A percentile compares a stretch with the other conserved stretches of the same genome.
Conservation (phyloP, 2,888 invertebrate genomes). For the Myopa tessellatipennis region DNA sequence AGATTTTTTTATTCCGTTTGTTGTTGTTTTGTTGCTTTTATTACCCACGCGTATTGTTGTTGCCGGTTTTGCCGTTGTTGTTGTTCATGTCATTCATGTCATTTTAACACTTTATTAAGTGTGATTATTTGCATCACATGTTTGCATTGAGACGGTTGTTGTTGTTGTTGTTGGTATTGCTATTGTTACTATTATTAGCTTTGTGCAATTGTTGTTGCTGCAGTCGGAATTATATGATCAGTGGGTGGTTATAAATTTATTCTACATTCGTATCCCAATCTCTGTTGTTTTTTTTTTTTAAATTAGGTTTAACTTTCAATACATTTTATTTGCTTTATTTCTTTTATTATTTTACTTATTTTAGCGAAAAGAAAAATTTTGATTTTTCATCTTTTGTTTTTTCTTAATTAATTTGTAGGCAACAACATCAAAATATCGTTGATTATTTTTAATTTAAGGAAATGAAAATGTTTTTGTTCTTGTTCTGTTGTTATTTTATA, state of each 20-base stretch:
- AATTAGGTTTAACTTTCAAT: background rate
- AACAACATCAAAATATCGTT: background rate
- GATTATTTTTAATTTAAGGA: background rate
- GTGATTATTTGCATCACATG: background rate
- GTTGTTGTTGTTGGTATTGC: background rate
- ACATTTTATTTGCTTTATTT: background rate
- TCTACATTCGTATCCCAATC: background rate
- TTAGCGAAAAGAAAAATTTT: background rate
- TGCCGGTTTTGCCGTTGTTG: background rate
- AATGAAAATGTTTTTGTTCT: background rate
- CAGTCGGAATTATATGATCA: background rate
- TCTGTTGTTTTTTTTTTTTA: background rate
- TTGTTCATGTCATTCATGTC: background rate
- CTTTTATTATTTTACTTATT: too few relatives aligned
- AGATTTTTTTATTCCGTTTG: too few relatives aligned
- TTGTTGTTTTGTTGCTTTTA: background rate
- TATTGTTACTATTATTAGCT: too few relatives aligned
- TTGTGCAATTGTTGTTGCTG: background rate
- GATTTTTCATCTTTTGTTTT: background rate
- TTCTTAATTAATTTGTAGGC: background rate
- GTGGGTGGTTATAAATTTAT: background rate
- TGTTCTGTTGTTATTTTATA: background rate
- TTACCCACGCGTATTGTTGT: background rate
- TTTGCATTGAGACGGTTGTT: background rate
- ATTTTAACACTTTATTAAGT: background rate